phyloP scores from a whole-genome alignment of 2,797 vertebrate species.

The Fistularia tabacaria region DNA sequence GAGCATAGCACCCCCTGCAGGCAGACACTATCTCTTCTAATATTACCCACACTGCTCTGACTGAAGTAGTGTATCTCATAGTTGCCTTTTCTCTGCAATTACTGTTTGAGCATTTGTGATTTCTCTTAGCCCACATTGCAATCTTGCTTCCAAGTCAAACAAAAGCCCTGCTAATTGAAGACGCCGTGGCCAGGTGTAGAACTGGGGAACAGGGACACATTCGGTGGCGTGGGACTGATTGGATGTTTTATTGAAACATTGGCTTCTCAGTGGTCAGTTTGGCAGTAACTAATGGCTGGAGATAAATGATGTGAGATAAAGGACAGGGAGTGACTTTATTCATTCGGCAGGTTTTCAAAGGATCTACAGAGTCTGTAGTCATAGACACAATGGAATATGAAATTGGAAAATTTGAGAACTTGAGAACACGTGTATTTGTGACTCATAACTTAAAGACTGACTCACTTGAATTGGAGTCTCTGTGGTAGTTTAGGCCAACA shows the following conservation, averaged over 20 bases:
- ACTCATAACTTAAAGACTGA: too few species aligned
- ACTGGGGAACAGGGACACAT: constrained; percentile 65
- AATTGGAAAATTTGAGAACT: too few species aligned
- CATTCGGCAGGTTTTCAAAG: constrained; percentile 52
- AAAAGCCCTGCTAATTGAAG: constrained; percentile 79
- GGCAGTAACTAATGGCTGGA: constrained; percentile 66
- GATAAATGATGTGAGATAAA: constrained; percentile 74
- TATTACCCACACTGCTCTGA: constrained; percentile 43
- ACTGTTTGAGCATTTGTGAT: constrained; percentile 78
- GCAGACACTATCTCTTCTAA: constrained; percentile 65
- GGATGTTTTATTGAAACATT: constrained; percentile 77
- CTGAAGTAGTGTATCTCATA: constrained; percentile 53
- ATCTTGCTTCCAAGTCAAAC: constrained; percentile 76
- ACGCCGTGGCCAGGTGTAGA: constrained; percentile 72
- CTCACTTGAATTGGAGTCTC: too few species aligned
- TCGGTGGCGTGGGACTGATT: constrained; percentile 80
- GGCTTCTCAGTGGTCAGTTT: constrained; percentile 62
- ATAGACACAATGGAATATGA: too few species aligned
- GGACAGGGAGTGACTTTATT: constrained; percentile 65
- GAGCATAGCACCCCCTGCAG: constrained; percentile 83
- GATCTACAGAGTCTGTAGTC: constrained; percentile 18
- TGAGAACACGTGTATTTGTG: too few species aligned
- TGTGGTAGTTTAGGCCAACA: too few species aligned
- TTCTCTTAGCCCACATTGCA: constrained; percentile 76
- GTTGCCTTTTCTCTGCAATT: constrained; percentile 77